These are phyloP conservation scores for Dexiosoma caninum DNA, from an alignment of 2,888 invertebrate species.

Conservation along the genomic window DNA sequence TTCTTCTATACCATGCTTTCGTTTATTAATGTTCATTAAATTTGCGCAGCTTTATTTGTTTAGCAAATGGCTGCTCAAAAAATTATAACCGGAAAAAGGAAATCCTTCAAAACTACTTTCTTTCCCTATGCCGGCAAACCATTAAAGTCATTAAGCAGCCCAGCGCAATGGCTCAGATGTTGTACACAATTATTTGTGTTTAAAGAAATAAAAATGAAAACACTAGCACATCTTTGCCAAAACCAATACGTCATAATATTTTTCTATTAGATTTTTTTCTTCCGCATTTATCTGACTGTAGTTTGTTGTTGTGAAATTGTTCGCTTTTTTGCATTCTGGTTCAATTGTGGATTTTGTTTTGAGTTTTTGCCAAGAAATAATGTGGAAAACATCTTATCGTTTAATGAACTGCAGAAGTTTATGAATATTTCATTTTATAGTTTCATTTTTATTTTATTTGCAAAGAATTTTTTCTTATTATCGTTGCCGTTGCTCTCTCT, in stretches of 20 bases:
- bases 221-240: conserved; percentile 45
- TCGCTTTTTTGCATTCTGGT: not conserved
- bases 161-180: not conserved
- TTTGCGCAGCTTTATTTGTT: too few species aligned
- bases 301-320: conserved; percentile 1
- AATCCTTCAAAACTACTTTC: not conserved
- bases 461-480: not conserved
- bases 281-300: conserved; percentile 7
- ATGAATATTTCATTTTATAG: conserved; percentile 54
- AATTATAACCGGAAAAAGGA: conserved; percentile 16
- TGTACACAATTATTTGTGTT: not conserved
- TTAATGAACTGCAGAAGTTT: conserved; percentile 40
- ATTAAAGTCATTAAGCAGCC: conserved; percentile 5
- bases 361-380: conserved; percentile 48
- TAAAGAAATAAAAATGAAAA: not conserved
- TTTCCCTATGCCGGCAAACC: not conserved
- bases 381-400: conserved; percentile 48
- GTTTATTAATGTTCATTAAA: too few species aligned
- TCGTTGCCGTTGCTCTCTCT: not conserved
- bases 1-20: too few species aligned
- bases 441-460: conserved; percentile 2
- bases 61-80: not conserved
- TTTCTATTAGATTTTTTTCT: conserved; percentile 32
- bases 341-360: conserved; percentile 24
- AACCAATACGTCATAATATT: conserved; percentile 45